Conservation (phyloP, 2,113 vertebrate species). For the Micromys minutus region DNA sequence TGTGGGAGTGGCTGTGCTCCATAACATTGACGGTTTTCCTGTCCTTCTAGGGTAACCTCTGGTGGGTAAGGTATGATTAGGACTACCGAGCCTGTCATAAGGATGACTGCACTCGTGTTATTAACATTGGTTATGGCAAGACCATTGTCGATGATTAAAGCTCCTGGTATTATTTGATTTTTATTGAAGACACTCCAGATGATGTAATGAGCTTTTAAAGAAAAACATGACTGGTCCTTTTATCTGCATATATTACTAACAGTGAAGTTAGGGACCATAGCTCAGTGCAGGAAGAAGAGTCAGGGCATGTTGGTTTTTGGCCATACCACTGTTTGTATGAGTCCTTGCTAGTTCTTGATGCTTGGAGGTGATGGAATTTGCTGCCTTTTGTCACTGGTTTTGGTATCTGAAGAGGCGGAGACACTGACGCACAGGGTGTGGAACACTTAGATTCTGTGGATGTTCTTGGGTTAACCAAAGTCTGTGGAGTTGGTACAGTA, state of each 20-base stretch:
- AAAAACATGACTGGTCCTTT: neutral
- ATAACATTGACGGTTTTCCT: neutral
- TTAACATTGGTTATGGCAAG: neutral
- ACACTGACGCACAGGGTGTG: neutral
- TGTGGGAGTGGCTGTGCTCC: neutral
- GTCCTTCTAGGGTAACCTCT: conserved; percentile 4
- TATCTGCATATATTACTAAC: neutral
- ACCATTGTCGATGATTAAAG: conserved; percentile 25
- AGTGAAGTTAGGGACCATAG: neutral
- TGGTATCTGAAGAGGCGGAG: neutral
- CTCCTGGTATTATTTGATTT: neutral
- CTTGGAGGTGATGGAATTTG: neutral
- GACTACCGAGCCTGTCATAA: neutral
- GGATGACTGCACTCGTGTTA: neutral
- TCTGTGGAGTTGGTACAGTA: neutral
- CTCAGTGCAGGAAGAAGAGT: neutral
- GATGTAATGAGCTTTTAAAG: conserved; percentile 29
- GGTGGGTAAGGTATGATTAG: neutral
- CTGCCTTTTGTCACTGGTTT: neutral
- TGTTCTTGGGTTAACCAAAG: conserved; percentile 7
- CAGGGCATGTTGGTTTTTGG: neutral
- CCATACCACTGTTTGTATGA: neutral
- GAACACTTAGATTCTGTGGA: neutral
- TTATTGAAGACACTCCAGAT: conserved; percentile 29
- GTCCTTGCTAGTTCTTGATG: neutral